These are phyloP conservation scores for Nycticebus coucang DNA, from an alignment of 2,113 vertebrate genomes.

Conservation along the genomic window DNA sequence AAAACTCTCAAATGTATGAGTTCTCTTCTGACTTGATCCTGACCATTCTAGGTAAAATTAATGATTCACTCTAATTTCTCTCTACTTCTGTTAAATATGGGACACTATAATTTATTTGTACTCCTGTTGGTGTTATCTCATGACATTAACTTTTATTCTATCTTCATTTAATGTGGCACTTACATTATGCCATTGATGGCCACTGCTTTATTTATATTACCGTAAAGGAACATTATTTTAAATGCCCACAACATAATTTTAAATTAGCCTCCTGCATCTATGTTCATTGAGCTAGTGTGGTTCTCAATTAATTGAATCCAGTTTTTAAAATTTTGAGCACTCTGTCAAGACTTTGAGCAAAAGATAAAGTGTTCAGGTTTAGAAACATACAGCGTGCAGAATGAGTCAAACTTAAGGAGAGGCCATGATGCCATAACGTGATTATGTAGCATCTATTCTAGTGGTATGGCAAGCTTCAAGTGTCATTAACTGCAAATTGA, in stretches of 20 bases:
- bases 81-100: neutral
- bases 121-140: neutral
- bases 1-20: neutral
- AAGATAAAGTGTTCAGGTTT: neutral
- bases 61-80: neutral
- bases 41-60: neutral
- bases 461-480: neutral
- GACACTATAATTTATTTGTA: neutral
- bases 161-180: neutral
- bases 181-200: neutral
- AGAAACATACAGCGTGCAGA: neutral
- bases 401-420: neutral
- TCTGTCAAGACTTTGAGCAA: neutral
- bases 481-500: neutral
- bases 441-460: neutral
- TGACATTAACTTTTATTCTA: neutral
- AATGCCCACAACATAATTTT: neutral
- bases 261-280: neutral
- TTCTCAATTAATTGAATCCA: neutral
- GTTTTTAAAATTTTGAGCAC: neutral
- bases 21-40: neutral
- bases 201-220: neutral
- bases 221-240: conserved; percentile 1
- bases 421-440: neutral
- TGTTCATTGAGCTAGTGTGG: neutral